These are phyloP conservation scores for Anolis carolinensis DNA, from an alignment of 2,113 vertebrate genomes.

Conservation along the genomic window DNA sequence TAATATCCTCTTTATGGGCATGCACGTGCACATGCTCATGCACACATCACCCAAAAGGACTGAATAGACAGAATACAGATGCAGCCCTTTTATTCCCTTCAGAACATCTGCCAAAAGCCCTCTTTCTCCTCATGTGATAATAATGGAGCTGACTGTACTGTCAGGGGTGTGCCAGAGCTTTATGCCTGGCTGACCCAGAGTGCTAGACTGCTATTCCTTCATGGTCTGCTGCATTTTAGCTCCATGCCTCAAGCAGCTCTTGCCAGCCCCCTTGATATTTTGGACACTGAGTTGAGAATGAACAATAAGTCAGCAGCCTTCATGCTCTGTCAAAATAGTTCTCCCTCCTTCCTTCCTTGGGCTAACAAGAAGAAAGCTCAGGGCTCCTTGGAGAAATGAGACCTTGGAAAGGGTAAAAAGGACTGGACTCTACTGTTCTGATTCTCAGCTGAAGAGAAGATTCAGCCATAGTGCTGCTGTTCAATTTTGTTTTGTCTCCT, in stretches of 20 bases:
- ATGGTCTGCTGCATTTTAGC: not conserved
- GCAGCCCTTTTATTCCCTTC: not conserved
- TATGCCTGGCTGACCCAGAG: constrained; percentile 30
- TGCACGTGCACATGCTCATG: not conserved
- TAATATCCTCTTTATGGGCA: not conserved
- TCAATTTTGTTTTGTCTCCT: not conserved
- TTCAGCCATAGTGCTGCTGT: not conserved
- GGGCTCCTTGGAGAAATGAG: accelerated
- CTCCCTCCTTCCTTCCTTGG: not conserved
- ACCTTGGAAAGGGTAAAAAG: not conserved
- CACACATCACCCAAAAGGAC: accelerated
- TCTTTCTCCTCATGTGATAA: not conserved
- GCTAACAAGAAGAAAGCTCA: not conserved
- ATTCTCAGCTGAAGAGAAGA: not conserved
- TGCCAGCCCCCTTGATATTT: constrained; percentile 43
- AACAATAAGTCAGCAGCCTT: accelerated
- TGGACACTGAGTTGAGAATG: not conserved
- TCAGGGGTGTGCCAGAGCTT: not conserved
- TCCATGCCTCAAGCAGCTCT: constrained; percentile 40
- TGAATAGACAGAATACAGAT: constrained; percentile 14
- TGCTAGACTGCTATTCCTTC: constrained; percentile 24
- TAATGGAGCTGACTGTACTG: not conserved
- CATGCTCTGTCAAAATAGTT: not conserved
- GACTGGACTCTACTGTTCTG: not conserved
- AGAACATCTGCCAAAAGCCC: constrained; percentile 33